These are phyloP conservation scores for Folsomia manolachei DNA, from an alignment of 2,888 invertebrate genomes.

Conservation along the genomic window DNA sequence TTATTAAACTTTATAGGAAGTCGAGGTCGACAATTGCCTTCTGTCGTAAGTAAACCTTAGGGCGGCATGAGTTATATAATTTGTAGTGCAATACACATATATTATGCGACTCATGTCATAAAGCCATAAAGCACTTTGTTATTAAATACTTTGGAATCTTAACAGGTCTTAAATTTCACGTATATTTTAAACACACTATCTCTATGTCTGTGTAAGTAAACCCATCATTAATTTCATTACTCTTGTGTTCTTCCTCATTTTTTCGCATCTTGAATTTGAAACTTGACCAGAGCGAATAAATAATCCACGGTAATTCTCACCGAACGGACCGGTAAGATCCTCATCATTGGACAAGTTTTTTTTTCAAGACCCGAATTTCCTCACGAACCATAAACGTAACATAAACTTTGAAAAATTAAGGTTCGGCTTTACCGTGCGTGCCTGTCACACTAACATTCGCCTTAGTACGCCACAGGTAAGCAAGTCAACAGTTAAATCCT, in stretches of 20 bases:
- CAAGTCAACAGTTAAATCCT: background rate
- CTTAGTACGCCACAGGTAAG: background rate
- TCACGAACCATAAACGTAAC: background rate
- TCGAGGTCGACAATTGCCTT: background rate
- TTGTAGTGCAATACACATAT: background rate
- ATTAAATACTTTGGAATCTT: too few relatives aligned
- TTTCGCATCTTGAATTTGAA: background rate
- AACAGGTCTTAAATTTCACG: background rate
- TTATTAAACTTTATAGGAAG: background rate
- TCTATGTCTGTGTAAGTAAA: too few relatives aligned
- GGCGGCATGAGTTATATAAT: too few relatives aligned
- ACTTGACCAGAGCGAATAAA: background rate
- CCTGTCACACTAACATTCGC: background rate
- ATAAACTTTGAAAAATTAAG: background rate
- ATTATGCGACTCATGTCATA: background rate
- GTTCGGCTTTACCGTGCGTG: too few relatives aligned
- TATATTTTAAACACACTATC: background rate
- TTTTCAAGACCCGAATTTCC: background rate
- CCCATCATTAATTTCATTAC: too few relatives aligned
- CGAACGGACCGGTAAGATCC: background rate
- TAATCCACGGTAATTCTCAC: background rate
- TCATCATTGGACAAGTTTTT: background rate
- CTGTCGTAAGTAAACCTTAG: too few relatives aligned
- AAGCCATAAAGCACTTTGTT: background rate
- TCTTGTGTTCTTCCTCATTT: background rate